A percentile compares a stretch with the other conserved stretches of the same genome.
phyloP scores from a whole-genome alignment of 2,797 vertebrate genomes.

The Tauraco hartlaubi region DNA sequence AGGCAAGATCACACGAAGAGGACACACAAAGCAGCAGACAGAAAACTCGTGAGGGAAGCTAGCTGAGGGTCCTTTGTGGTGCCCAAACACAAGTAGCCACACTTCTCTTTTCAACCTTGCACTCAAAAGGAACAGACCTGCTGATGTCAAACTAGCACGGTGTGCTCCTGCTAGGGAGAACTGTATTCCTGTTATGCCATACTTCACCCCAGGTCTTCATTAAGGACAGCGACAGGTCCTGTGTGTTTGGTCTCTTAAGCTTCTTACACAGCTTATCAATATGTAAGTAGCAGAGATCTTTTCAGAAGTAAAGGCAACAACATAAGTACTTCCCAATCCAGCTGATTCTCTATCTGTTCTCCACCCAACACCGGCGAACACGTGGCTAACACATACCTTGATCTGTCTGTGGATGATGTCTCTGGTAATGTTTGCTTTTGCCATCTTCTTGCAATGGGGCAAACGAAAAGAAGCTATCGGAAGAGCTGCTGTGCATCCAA shows the following conservation, averaged over 20 bases:
- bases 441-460: conserved; percentile 84
- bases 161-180: background rate
- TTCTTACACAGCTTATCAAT: background rate
- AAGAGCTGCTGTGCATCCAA: conserved; percentile 76
- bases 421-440: conserved; percentile 92
- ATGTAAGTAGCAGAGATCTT: background rate
- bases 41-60: background rate
- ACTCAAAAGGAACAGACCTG: conserved; percentile 4
- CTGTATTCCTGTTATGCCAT: background rate
- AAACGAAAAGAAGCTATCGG: conserved; percentile 63
- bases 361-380: fast-evolving
- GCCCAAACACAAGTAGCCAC: background rate
- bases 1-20: conserved; percentile 50
- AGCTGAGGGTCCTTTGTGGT: conserved; percentile 17
- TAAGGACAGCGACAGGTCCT: background rate
- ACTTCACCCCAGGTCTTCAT: background rate
- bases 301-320: background rate
- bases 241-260: background rate
- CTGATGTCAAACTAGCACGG: background rate
- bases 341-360: background rate
- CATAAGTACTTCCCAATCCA: background rate
- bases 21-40: conserved; percentile 34
- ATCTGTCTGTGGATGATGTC: conserved; percentile 93
- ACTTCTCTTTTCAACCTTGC: background rate
- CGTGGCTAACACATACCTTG: conserved; percentile 71